These are phyloP conservation scores for Melierax canorus DNA, from an alignment of 2,113 vertebrate genomes.

Conservation along the genomic window DNA sequence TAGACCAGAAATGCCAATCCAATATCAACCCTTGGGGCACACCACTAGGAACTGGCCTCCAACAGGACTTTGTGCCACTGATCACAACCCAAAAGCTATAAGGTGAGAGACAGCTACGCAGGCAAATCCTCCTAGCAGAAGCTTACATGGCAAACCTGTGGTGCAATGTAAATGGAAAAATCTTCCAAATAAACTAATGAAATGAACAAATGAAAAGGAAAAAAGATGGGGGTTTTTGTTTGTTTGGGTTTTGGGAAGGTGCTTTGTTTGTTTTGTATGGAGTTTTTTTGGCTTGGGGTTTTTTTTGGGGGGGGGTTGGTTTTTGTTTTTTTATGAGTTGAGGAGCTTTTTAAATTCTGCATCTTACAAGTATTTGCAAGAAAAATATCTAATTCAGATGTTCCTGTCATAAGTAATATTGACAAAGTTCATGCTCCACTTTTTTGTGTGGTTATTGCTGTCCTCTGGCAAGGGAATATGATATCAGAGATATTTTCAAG, in stretches of 20 bases:
- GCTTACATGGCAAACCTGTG: no score
- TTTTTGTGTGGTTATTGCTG: neutral
- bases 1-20: neutral
- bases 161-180: no score
- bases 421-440: neutral
- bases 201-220: neutral
- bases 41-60: no score
- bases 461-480: neutral
- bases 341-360: neutral
- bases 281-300: neutral
- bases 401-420: neutral
- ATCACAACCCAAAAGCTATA: no score
- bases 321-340: neutral
- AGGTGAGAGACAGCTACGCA: no score
- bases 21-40: no score
- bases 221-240: accelerated
- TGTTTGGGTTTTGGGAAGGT: neutral
- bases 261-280: neutral
- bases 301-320: no score
- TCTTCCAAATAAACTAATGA: no score
- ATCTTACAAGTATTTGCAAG: neutral
- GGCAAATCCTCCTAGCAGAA: no score
- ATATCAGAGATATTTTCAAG: neutral
- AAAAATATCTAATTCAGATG: neutral
- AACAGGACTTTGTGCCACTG: no score